Percentiles rank a stretch among this genome's conserved stretches.
These are phyloP conservation scores for Triplophysa yarkandensis DNA, from an alignment of 2,797 vertebrate species.

Conservation along the genomic window DNA sequence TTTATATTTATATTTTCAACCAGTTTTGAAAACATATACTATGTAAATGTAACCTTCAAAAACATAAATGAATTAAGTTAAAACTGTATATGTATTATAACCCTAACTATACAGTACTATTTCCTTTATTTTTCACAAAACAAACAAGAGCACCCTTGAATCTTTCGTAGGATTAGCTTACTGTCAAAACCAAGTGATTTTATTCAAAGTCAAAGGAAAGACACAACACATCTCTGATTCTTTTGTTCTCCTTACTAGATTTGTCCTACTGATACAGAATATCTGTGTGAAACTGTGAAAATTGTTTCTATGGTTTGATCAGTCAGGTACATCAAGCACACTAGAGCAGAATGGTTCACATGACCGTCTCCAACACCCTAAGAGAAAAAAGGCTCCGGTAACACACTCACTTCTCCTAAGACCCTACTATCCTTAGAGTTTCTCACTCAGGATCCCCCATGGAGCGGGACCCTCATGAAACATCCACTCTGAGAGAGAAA, in stretches of 20 bases:
- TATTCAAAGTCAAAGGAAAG: neutral
- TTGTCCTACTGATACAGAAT: neutral
- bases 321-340: conserved; percentile 19
- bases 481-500: conserved; percentile 30
- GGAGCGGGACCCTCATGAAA: conserved; percentile 32
- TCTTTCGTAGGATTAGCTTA: neutral
- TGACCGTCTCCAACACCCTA: conserved; percentile 27
- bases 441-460: conserved; percentile 31
- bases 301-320: conserved; percentile 36
- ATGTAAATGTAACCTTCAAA: too few relatives aligned
- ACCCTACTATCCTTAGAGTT: conserved; percentile 16
- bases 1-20: too few relatives aligned
- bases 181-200: neutral
- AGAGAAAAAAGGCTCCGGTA: conserved; percentile 35
- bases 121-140: neutral
- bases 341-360: conserved; percentile 13
- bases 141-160: neutral
- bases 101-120: neutral
- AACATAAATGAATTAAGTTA: too few relatives aligned
- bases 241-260: conserved; percentile 3
- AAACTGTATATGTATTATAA: too few relatives aligned
- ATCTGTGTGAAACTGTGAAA: conserved; percentile 25
- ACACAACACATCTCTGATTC: neutral
- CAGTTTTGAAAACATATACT: too few relatives aligned
- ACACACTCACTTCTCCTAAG: conserved; percentile 30